Base-by-base conservation (phyloP, 1,140 invertebrate genomes). In the Drosophila equinoxialis region DNA sequence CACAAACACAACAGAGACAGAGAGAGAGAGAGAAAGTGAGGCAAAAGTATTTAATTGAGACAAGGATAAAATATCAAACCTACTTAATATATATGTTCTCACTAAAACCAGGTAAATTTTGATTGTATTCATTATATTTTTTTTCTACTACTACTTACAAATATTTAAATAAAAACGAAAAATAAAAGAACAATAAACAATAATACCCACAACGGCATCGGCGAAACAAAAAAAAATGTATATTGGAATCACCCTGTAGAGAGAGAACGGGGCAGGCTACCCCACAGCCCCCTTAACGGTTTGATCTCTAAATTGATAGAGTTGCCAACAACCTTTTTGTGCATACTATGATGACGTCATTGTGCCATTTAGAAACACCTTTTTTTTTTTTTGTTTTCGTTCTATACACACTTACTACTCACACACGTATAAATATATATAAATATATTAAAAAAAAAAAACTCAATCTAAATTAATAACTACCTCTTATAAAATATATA, bases 401-500 rank as follows among this genome's bases (percentile, higher is more conserved):
- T 59, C n/a, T 59, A 59, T 37, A 59, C 8, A 20, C 14, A 58
- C 11, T 14, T 23, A 59, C 33, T 3, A 39, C 14, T 4, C 14
- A 59, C 33, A 20, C 33, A 6, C 35, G 39, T 3, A n/a, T 30
- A 23, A 3, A 51, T 11, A 51, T 51, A 51, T 20, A 51, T 51
- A 51, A 48, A 17, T 48, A 8, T 17, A 37, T 2, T 4, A 51
- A 23, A 11, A 51, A 17, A 6, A 2, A 23, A 11, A 51, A 23
- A 51, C 8, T 48, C 45, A 23, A 75, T 14, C 63, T 72, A 55
- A 41, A 66, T 68, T 57, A 51, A 51, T 48, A 62, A 60, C 42
- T 60, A 60, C 35, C 30, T 39, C n/a, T 6, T 54, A 51, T 61
- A 54, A 26, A 54, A 39, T 58, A 33, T 14, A 60, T 20, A 20